Conservation (phyloP, 2,888 invertebrate genomes). For the Sarcophaga variegata region DNA sequence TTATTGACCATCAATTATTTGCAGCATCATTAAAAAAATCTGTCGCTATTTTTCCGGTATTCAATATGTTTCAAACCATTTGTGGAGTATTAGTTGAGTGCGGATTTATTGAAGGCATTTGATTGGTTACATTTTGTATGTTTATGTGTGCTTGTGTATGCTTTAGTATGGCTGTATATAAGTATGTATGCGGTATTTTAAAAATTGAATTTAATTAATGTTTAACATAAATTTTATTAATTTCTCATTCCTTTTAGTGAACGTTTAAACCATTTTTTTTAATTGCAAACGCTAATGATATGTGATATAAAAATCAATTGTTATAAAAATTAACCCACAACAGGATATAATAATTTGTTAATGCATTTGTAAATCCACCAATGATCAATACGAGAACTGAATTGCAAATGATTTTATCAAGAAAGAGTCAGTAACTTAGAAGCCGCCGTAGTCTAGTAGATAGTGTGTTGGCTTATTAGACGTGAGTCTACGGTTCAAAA, state of each 20-base stretch:
- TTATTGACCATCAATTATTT: constrained; percentile 58
- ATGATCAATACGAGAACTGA: no score
- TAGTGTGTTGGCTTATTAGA: no score
- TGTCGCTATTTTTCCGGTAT: no score
- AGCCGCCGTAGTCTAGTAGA: no score
- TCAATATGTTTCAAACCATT: no score
- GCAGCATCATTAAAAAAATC: constrained; percentile 23
- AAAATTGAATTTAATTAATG: constrained; percentile 49
- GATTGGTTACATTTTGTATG: background rate
- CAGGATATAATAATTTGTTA: no score
- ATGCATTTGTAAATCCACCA: no score
- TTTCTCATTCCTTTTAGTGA: constrained; percentile 23
- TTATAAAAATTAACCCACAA: constrained; percentile 1
- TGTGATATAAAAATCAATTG: constrained; percentile 6
- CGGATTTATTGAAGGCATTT: no score
- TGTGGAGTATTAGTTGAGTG: no score
- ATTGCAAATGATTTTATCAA: no score
- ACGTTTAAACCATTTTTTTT: background rate
- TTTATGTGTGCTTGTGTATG: background rate
- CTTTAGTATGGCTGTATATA: background rate
- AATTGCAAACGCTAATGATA: background rate
- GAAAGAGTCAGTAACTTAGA: no score
- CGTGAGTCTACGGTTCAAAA: no score
- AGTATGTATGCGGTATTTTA: constrained; percentile 20
- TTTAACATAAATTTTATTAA: constrained; percentile 53